Base-by-base conservation (phyloP, 2,888 invertebrate genomes). In the Scaptomyza flava region DNA sequence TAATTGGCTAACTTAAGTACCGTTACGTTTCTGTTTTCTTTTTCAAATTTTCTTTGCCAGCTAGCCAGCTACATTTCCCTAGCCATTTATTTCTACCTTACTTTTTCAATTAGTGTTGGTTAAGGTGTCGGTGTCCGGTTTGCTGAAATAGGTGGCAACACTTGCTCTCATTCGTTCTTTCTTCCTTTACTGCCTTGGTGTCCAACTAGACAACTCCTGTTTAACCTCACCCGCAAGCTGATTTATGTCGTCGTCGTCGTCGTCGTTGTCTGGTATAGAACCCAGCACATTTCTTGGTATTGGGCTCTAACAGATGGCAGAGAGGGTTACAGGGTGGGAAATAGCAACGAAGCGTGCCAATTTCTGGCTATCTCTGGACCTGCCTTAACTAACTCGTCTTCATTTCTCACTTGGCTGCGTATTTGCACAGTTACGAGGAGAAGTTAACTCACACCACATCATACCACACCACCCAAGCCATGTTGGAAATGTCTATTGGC, bases 1-100 rank as follows among this genome's bases (percentile, higher is more conserved):
- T 87, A 89, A 89, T 89, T 89, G 89, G 87, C 80, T 56, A 84
- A 77, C 87, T 89, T 89, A 88, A 88, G 88, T 83, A 68, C 85
- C 87, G 80, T 84, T 83, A 75, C 78, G 88, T 79, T 80, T 79
- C 73, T 75, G 79, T 81, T 82, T 50, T 66, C 72, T 71, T 73
- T 77, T 72, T 63, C 62, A 59, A 58, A 51, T 65, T 68, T 66
- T 72, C 34, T 46, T 33, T 51, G 41, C 34, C 38, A 6, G 43
- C 38, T 23, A 34, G 62, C 20, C 4, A 43, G 52, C 71, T 68
- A 53, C 74, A 81, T 83, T 74, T 83, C 83, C 83, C 86, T 57
- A 68, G 79, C 81, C 77, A 83, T 86, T 86, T 74, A 83, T 81
- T 83, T 66, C 69, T 1, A 81, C 86, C 81, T 85, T 85, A 81